Evolutionary conservation across 2,797 vertebrate genomes (phyloP).

Genomic region (Anguilla megastoma): DNA sequence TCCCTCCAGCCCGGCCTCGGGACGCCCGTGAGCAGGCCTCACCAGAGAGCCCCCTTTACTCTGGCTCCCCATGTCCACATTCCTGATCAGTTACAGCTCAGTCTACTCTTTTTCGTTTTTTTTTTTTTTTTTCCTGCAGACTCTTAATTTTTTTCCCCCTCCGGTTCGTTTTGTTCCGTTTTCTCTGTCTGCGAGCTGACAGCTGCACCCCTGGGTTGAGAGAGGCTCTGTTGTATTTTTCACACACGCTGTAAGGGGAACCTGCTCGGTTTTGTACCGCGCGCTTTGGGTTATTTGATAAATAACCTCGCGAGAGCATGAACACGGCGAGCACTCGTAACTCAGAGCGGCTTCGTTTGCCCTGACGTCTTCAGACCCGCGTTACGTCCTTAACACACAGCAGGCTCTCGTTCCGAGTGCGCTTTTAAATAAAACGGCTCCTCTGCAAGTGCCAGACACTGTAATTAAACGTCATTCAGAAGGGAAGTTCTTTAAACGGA

Average conservation of each 20-base stretch:
- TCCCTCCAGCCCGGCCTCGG: background rate
- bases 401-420: background rate
- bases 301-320: slow-evolving; percentile 4
- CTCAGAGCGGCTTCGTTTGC: slow-evolving; percentile 20
- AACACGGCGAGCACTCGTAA: background rate
- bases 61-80: background rate
- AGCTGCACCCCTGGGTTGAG: slow-evolving; percentile 9
- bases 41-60: slow-evolving; percentile 4
- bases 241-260: background rate
- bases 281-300: background rate
- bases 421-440: background rate
- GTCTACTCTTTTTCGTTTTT: background rate
- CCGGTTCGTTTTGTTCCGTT: slow-evolving; percentile 19
- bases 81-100: slow-evolving; percentile 15
- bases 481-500: background rate
- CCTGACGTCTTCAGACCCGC: slow-evolving; percentile 6
- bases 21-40: background rate
- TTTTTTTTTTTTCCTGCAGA: background rate
- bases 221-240: background rate
- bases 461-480: background rate
- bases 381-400: background rate
- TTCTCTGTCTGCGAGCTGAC: slow-evolving; percentile 13
- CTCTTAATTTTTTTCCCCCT: background rate
- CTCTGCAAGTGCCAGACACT: background rate
- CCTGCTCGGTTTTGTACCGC: slow-evolving; percentile 3